A percentile compares a stretch with the other conserved stretches of the same genome.
Evolutionary conservation across 2,113 vertebrate genomes (phyloP).

Genomic region (Plecturocebus donacophilus): DNA sequence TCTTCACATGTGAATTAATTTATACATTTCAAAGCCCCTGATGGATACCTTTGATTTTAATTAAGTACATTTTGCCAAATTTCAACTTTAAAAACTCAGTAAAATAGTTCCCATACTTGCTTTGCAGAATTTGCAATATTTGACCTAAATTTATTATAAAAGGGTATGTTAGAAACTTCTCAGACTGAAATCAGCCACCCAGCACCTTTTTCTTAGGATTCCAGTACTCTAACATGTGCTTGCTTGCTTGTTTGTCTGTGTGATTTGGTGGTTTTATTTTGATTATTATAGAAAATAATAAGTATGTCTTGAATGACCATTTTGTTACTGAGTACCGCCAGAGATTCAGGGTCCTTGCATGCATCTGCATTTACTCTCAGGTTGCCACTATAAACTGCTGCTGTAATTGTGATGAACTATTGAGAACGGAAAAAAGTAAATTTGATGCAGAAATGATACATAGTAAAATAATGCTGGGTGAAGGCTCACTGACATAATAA

Average conservation of each 20-base stretch:
- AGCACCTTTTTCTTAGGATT: not conserved
- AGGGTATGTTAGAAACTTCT: not conserved
- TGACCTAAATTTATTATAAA: not conserved
- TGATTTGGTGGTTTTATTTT: not conserved
- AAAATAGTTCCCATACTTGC: not conserved
- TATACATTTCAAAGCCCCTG: conserved; percentile 35
- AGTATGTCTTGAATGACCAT: not conserved
- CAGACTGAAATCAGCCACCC: not conserved
- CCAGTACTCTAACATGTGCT: not conserved
- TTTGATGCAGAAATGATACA: not conserved
- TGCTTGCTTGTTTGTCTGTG: not conserved
- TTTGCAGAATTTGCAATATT: not conserved
- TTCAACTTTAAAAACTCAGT: conserved; percentile 18
- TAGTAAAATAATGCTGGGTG: not conserved
- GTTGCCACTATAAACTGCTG: not conserved
- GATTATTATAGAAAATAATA: not conserved
- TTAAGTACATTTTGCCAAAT: conserved; percentile 37
- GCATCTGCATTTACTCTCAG: too few species aligned
- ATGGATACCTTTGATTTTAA: conserved; percentile 49
- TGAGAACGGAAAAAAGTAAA: not conserved
- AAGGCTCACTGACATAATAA: not conserved
- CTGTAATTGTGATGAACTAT: not conserved
- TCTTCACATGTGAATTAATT: conserved; percentile 51
- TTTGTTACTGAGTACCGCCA: not conserved
- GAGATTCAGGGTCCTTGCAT: not conserved